Conservation (phyloP, 2,888 invertebrate species). For the Acronicta alni region DNA sequence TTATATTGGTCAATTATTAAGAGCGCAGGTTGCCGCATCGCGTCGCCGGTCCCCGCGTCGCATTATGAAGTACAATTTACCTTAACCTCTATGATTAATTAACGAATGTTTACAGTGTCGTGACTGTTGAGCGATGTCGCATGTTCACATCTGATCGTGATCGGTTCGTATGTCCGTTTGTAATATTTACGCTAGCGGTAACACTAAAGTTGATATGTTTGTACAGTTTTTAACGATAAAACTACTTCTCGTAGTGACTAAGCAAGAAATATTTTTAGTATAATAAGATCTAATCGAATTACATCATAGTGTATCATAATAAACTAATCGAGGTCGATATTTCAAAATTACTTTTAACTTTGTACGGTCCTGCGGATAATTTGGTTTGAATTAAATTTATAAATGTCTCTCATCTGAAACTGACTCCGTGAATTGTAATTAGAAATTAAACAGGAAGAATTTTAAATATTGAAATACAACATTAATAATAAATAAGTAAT, state of each 20-base stretch:
- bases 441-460: conserved; percentile 86
- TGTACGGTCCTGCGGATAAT: conserved; percentile 77
- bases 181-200: conserved; percentile 76
- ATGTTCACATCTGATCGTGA: conserved; percentile 62
- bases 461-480: conserved; percentile 87
- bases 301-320: conserved; percentile 86
- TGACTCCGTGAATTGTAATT: conserved; percentile 85
- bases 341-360: conserved; percentile 81
- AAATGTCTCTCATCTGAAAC: conserved; percentile 75
- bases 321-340: conserved; percentile 77
- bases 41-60: conserved; percentile 62
- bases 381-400: conserved; percentile 71
- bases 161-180: conserved; percentile 70
- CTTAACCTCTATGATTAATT: conserved; percentile 69
- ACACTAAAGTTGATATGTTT: conserved; percentile 82
- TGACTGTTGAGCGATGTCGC: conserved; percentile 72
- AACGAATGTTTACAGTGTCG: conserved; percentile 65
- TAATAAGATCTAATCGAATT: conserved; percentile 89
- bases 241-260: conserved; percentile 85
- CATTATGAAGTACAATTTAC: conserved; percentile 81
- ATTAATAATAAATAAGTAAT: conserved; percentile 87
- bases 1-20: conserved; percentile 35
- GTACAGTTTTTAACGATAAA: conserved; percentile 87
- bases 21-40: conserved; percentile 39
- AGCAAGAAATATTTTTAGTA: conserved; percentile 88